Evolutionary conservation across 2,888 invertebrate species (phyloP).

Genomic region (Ormia ochracea): DNA sequence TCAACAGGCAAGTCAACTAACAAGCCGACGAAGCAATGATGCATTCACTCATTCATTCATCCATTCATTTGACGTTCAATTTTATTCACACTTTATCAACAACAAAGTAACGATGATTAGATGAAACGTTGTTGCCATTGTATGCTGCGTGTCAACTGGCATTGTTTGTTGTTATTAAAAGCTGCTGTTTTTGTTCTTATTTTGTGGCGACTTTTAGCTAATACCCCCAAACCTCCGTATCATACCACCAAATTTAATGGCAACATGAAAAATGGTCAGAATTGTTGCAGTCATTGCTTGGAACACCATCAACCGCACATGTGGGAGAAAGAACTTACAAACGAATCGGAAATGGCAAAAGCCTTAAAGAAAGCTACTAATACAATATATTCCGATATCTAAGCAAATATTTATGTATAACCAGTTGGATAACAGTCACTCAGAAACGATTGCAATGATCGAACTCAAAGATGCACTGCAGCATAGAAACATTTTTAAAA

Average conservation of each 20-base stretch:
- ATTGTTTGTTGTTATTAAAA: conserved; percentile 25
- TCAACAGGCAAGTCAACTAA: conserved; percentile 14
- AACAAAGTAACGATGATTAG: conserved; percentile 26
- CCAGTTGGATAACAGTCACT: neutral
- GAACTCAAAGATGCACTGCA: no score
- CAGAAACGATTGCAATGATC: no score
- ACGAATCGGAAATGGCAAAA: conserved; percentile 54
- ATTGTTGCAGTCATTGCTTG: neutral
- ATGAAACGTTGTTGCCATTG: conserved; percentile 15
- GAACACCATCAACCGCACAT: neutral
- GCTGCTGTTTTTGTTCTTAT: conserved; percentile 7
- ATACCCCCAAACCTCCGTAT: conserved; percentile 14
- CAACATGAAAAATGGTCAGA: neutral
- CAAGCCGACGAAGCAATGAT: conserved; percentile 4
- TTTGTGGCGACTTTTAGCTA: conserved; percentile 44
- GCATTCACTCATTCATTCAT: conserved; percentile 30
- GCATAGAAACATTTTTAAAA: no score
- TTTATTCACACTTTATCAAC: conserved; percentile 41
- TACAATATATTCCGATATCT: neutral
- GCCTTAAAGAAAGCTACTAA: conserved; percentile 48
- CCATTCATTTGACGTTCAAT: conserved; percentile 23
- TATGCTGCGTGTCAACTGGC: conserved; percentile 49
- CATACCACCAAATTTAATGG: conserved; percentile 16
- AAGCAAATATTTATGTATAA: neutral
- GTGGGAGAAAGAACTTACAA: neutral